phyloP scores from a whole-genome alignment of 1,140 invertebrate species.

The Potamilus streckersoni region DNA sequence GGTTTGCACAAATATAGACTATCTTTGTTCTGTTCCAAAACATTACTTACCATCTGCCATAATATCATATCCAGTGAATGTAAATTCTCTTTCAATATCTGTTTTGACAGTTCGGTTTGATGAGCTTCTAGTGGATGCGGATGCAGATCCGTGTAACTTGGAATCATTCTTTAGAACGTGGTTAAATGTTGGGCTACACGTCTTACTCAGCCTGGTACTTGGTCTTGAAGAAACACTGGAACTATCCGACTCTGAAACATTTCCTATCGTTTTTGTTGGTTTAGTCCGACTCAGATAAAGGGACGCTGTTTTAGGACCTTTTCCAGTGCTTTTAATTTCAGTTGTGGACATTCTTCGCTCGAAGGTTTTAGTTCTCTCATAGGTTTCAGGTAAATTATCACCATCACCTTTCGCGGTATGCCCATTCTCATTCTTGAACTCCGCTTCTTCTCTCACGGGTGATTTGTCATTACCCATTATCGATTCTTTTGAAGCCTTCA shows the following conservation, averaged over 20 bases:
- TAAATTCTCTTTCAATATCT: conserved; percentile 43
- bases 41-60: conserved; percentile 55
- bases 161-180: neutral
- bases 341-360: conserved; percentile 1
- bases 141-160: neutral
- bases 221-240: neutral
- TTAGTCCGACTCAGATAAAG: conserved; percentile 23
- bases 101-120: conserved; percentile 16
- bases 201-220: neutral
- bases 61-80: conserved; percentile 58
- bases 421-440: too few relatives aligned
- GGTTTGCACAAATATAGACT: too few relatives aligned
- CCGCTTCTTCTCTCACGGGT: too few relatives aligned
- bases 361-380: too few relatives aligned
- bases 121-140: conserved; percentile 16
- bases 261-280: neutral
- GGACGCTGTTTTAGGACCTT: conserved; percentile 22
- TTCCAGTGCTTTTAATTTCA: conserved; percentile 10
- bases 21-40: conserved; percentile 44
- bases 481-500: too few relatives aligned
- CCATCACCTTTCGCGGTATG: too few relatives aligned
- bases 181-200: neutral
- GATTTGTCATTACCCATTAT: too few relatives aligned
- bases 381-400: too few relatives aligned
- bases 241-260: too few relatives aligned